A percentile compares a stretch with the other conserved stretches of the same genome.
Evolutionary conservation across 1,140 invertebrate species (phyloP).

Genomic region (Drepana arcuata): DNA sequence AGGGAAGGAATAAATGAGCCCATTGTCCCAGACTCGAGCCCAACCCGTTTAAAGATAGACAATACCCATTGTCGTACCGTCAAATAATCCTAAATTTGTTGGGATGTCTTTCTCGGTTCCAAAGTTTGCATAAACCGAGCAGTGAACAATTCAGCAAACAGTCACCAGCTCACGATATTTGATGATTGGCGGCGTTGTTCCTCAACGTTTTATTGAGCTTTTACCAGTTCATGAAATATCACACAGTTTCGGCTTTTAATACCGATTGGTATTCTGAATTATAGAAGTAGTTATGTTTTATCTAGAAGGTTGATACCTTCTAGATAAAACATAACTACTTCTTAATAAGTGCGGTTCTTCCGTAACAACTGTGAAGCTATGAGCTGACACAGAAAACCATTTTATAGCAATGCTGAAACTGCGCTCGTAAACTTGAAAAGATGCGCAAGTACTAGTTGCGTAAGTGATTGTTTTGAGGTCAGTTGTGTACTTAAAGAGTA

Average conservation of each 20-base stretch:
- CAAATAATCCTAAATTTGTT: conserved; percentile 50
- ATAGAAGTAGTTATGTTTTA: not conserved
- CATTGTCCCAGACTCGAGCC: conserved; percentile 35
- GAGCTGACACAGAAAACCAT: conserved; percentile 28
- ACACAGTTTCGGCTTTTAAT: not conserved
- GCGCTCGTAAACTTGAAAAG: conserved; percentile 28
- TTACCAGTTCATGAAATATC: not conserved
- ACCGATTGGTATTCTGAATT: not conserved
- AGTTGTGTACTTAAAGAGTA: not conserved
- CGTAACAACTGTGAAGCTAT: conserved; percentile 12
- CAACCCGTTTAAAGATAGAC: conserved; percentile 47
- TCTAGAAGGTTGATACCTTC: not conserved
- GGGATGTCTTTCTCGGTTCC: conserved; percentile 35
- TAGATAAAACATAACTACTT: not conserved
- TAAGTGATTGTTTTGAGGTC: conserved; percentile 10
- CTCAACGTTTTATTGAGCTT: no score
- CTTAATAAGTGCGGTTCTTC: not conserved
- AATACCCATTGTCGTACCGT: conserved; percentile 47
- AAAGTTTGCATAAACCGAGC: conserved; percentile 25
- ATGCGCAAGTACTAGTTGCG: conserved; percentile 12
- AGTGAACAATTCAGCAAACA: conserved; percentile 16
- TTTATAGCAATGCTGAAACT: conserved; percentile 26
- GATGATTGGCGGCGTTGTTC: conserved; percentile 5
- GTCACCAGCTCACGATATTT: conserved; percentile 12
- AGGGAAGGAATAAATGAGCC: conserved; percentile 47